Percentiles rank a stretch among this genome's conserved stretches.
Evolutionary conservation across 1,140 invertebrate genomes (phyloP).

Genomic region (Megalonaias nervosa): DNA sequence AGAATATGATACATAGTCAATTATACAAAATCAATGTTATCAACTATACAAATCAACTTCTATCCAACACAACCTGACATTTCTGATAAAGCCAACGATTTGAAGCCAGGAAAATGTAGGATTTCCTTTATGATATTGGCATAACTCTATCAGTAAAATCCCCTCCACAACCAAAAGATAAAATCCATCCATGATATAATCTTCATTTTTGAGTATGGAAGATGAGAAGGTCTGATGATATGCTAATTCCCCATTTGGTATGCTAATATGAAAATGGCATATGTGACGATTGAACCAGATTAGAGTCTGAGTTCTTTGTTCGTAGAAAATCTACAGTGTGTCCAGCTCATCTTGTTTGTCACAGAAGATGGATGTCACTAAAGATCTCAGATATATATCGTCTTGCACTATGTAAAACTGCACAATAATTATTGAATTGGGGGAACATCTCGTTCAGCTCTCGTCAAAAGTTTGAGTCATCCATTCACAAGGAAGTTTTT

Average conservation of each 20-base stretch:
- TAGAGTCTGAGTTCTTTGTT: slow-evolving; percentile 33
- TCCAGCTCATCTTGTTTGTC: slow-evolving; percentile 18
- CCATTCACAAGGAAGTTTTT: no score
- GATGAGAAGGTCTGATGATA: slow-evolving; percentile 38
- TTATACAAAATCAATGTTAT: slow-evolving; percentile 44
- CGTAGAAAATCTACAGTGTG: slow-evolving; percentile 19
- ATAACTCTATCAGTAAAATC: no score
- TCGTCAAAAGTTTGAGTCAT: no score
- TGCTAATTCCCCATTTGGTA: slow-evolving; percentile 33
- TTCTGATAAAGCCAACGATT: slow-evolving; percentile 13
- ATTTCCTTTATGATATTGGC: no score
- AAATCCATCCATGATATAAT: slow-evolving; percentile 16
- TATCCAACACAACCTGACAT: slow-evolving; percentile 29
- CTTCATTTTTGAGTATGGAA: slow-evolving; percentile 25
- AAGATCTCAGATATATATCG: no score
- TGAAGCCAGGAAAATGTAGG: no score
- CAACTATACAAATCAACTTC: slow-evolving; percentile 35
- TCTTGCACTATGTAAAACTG: no score
- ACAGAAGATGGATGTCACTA: slow-evolving; percentile 15
- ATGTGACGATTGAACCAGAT: slow-evolving; percentile 27
- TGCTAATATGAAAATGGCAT: slow-evolving; percentile 27
- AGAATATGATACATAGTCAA: slow-evolving; percentile 32
- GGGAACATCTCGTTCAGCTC: no score
- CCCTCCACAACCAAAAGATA: slow-evolving; percentile 16
- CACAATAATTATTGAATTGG: no score